A percentile compares a stretch with the other conserved stretches of the same genome.
Conservation (phyloP, 2,113 vertebrate species). For the Athene noctua region DNA sequence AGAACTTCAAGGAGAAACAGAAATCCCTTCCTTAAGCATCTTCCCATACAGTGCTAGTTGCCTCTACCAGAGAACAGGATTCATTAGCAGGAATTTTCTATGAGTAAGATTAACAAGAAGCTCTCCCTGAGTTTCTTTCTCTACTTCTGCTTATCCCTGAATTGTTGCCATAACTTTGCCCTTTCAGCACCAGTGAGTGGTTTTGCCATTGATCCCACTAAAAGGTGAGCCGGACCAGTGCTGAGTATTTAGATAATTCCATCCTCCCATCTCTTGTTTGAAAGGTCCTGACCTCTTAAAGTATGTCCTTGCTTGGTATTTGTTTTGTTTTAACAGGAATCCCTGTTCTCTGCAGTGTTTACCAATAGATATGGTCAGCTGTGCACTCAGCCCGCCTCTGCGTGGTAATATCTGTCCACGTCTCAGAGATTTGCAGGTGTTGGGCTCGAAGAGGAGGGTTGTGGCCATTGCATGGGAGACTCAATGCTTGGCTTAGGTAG, state of each 20-base stretch:
- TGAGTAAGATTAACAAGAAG: neutral
- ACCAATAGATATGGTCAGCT: neutral
- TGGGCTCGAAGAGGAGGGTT: neutral
- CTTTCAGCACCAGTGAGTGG: neutral
- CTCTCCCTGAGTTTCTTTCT: neutral
- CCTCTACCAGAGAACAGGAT: too few species aligned
- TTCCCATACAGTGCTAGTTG: neutral
- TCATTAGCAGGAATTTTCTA: neutral
- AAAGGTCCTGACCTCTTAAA: neutral
- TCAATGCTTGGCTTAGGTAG: neutral
- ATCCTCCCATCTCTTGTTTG: neutral
- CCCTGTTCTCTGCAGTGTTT: neutral
- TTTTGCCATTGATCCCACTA: neutral
- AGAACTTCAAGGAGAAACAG: neutral
- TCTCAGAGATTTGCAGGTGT: neutral
- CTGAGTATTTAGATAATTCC: neutral
- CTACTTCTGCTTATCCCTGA: neutral
- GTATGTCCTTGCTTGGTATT: neutral
- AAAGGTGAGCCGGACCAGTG: neutral
- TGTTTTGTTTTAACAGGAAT: neutral
- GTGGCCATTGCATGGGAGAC: neutral
- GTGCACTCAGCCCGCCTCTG: rapidly evolving
- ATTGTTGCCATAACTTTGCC: neutral
- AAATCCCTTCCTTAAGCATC: neutral
- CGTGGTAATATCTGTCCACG: neutral